Evolutionary conservation across 1,140 invertebrate species (phyloP).

Genomic region (Lepidurus apus): DNA sequence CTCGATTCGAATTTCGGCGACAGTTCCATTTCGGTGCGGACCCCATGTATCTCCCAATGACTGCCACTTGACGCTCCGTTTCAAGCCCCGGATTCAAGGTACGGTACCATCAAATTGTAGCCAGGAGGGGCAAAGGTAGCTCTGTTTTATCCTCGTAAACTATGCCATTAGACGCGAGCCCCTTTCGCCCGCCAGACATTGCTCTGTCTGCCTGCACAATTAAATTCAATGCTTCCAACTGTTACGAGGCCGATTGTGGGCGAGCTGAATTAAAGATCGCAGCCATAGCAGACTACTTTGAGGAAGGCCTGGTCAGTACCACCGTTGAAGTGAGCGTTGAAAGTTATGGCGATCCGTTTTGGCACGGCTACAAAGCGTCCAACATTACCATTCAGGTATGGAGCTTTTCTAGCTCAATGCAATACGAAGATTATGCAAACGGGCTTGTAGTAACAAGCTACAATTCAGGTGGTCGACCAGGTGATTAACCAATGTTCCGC

Average conservation of each 20-base stretch:
- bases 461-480: conserved; percentile 25
- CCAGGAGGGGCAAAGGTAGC: not conserved
- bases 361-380: conserved; percentile 30
- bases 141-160: not conserved
- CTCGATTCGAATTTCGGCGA: not conserved
- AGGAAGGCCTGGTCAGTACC: not conserved
- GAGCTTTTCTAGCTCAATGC: not conserved
- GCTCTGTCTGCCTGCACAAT: conserved; percentile 19
- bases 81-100: conserved; percentile 7
- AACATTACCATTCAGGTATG: conserved; percentile 31
- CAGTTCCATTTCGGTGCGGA: conserved; percentile 26
- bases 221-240: not conserved
- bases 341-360: conserved; percentile 31
- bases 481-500: conserved; percentile 24
- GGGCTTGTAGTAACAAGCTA: not conserved
- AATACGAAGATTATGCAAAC: not conserved
- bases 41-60: conserved; percentile 25
- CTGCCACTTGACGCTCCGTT: conserved; percentile 27
- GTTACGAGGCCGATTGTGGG: not conserved
- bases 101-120: not conserved
- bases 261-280: conserved; percentile 7
- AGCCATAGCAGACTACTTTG: not conserved
- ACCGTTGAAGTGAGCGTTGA: conserved; percentile 23
- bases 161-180: not conserved
- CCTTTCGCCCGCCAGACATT: conserved; percentile 10